Evolutionary conservation across 2,797 vertebrate genomes (phyloP), one percentile per base, ranked within the genome.

Genomic region (Gymnothorax reevesii): DNA sequence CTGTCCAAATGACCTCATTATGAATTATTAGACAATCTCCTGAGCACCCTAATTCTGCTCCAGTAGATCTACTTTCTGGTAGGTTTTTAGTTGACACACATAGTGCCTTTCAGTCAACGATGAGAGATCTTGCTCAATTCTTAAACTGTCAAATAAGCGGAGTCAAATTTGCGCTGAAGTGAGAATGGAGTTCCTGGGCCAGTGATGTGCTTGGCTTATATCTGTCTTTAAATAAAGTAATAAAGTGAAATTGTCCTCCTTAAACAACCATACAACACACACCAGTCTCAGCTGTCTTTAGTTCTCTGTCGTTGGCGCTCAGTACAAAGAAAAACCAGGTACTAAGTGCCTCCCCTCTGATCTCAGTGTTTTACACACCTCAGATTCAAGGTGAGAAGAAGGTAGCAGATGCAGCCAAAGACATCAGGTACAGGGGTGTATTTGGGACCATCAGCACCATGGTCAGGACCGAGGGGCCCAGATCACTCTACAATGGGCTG

Each of bases 371-470:
- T 42, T 42, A 20, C 52, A 52, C 86, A 83, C 71, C 86, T 88
- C 90, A 98, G 97, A 95, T 98, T 86, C 97, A 98, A 92, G 97
- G 97, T 0, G 97, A 98, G 92, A 94, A 94, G 89, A 91, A 86
- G 1, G 83, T n/a, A 0, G 71, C 86, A 57, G 87, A 64, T 20
- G 90, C 87, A 2, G 88, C 90, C 57, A 92, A 91, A 25, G 90
- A 92, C 73, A 95, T 97, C 85, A 94, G 92, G 62, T 97, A 97
- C 91, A 96, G 92, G 86, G 97, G 97, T 0, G 96, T 97, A 89
- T 96, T 97, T 84, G 97, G 97, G 59, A 98, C 97, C 0, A 96
- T 97, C 90, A 92, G 86, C 89, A 97, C 97, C 83, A 96, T 97
- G 95, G 91, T 97, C 22, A 93, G 93, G 77, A 97, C 97, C 0